These are phyloP conservation scores for Polylopha cassiicola DNA, from an alignment of 2,888 invertebrate genomes.

Conservation along the genomic window DNA sequence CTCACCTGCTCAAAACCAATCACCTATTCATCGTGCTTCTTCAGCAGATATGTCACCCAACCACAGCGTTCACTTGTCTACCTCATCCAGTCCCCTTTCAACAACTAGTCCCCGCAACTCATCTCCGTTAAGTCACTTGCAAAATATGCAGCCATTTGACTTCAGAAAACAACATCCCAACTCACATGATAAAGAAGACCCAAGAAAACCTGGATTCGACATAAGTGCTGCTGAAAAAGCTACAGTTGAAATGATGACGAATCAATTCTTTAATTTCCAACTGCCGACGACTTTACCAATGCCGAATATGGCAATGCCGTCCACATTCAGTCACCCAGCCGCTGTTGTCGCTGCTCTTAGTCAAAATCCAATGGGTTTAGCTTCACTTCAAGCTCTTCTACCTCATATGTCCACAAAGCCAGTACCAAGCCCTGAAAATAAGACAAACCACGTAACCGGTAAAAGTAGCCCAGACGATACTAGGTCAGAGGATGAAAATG, in stretches of 20 bases:
- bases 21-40: constrained; percentile 51
- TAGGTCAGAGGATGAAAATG: constrained; percentile 60
- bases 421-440: constrained; percentile 58
- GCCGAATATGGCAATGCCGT: constrained; percentile 73
- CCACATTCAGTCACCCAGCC: constrained; percentile 78
- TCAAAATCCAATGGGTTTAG: constrained; percentile 78
- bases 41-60: constrained; percentile 64
- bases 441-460: constrained; percentile 43
- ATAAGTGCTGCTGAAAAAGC: constrained; percentile 56
- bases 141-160: constrained; percentile 97
- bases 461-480: constrained; percentile 52
- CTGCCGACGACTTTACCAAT: constrained; percentile 78
- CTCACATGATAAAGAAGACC: constrained; percentile 56
- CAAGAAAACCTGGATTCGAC: constrained; percentile 68
- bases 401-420: constrained; percentile 78
- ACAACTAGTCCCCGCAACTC: constrained; percentile 79
- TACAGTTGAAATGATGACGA: constrained; percentile 80
- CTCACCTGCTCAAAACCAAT: constrained; percentile 47
- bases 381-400: constrained; percentile 79
- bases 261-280: constrained; percentile 80
- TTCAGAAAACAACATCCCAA: constrained; percentile 81
- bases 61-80: constrained; percentile 58
- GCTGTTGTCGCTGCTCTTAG: constrained; percentile 80
- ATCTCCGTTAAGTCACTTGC: constrained; percentile 91
- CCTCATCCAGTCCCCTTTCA: constrained; percentile 68